Evolutionary conservation across 2,888 invertebrate species (phyloP).

Genomic region (Euzophera pinguis): DNA sequence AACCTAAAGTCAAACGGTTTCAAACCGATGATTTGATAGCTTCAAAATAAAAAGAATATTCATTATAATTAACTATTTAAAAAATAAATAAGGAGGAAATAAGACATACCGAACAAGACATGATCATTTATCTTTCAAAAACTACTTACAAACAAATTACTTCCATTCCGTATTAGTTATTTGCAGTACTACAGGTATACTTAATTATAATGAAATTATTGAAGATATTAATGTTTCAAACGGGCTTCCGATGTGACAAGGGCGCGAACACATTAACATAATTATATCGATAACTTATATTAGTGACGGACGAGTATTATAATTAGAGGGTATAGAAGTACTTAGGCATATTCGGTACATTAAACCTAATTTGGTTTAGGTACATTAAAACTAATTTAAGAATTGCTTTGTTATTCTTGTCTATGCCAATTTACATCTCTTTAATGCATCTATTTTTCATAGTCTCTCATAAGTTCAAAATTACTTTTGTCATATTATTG

Average conservation of each 20-base stretch:
- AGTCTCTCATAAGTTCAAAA: too few species aligned
- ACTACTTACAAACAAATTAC: not conserved
- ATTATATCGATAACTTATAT: not conserved
- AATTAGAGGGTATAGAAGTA: not conserved
- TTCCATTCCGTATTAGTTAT: not conserved
- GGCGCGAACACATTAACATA: constrained; percentile 1
- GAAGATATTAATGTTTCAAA: not conserved
- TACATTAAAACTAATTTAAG: too few species aligned
- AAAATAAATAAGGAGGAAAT: not conserved
- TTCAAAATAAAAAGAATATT: too few species aligned
- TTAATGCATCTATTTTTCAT: too few species aligned
- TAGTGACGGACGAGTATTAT: not conserved
- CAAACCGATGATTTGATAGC: too few species aligned
- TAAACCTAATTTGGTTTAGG: too few species aligned
- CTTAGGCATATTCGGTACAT: too few species aligned
- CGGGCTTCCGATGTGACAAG: constrained; percentile 6
- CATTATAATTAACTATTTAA: too few species aligned
- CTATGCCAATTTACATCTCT: too few species aligned
- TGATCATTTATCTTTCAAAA: not conserved
- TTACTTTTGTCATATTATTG: too few species aligned
- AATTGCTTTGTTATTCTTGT: too few species aligned
- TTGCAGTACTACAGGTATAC: not conserved
- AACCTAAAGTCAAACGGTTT: too few species aligned
- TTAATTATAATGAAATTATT: not conserved
- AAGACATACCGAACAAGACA: not conserved